phyloP scores from a whole-genome alignment of 1,140 invertebrate genomes.

The Antheraea mylitta region DNA sequence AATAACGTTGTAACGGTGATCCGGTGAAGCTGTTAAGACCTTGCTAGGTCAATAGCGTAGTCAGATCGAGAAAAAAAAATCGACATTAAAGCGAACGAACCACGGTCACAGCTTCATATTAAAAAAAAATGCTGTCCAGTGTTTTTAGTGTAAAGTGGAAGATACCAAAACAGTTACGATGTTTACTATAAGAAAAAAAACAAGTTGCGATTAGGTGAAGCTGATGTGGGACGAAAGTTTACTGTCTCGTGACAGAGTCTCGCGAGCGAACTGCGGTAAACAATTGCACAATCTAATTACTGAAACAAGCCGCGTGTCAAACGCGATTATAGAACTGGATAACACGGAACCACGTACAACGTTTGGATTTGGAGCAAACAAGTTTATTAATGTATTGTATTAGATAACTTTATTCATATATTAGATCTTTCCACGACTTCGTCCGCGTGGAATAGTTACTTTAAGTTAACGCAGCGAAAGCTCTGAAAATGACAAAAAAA shows the following conservation, averaged over 20 bases:
- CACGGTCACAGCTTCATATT: too few relatives aligned
- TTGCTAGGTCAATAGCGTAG: too few relatives aligned
- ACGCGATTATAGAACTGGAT: not conserved
- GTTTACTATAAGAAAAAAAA: slow-evolving; percentile 41
- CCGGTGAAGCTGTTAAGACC: too few relatives aligned
- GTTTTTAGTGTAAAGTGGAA: not conserved
- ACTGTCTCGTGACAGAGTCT: not conserved
- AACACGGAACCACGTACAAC: not conserved
- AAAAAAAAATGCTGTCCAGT: too few relatives aligned
- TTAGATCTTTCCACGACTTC: too few relatives aligned
- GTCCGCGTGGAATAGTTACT: too few relatives aligned
- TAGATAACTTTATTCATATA: too few relatives aligned
- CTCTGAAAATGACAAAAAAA: too few relatives aligned
- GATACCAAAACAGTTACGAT: slow-evolving; percentile 18
- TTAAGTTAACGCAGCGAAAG: too few relatives aligned
- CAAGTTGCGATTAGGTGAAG: slow-evolving; percentile 37
- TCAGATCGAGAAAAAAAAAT: too few relatives aligned
- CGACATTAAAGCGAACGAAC: too few relatives aligned
- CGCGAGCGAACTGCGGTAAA: slow-evolving; percentile 12
- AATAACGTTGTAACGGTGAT: too few relatives aligned
- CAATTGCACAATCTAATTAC: slow-evolving; percentile 19
- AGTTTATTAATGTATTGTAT: not conserved
- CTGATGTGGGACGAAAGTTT: slow-evolving; percentile 34
- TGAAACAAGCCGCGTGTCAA: slow-evolving; percentile 7
- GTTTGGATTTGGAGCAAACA: not conserved